Base-by-base conservation (phyloP, 2,797 vertebrate species). In the Emydoidea blandingii region DNA sequence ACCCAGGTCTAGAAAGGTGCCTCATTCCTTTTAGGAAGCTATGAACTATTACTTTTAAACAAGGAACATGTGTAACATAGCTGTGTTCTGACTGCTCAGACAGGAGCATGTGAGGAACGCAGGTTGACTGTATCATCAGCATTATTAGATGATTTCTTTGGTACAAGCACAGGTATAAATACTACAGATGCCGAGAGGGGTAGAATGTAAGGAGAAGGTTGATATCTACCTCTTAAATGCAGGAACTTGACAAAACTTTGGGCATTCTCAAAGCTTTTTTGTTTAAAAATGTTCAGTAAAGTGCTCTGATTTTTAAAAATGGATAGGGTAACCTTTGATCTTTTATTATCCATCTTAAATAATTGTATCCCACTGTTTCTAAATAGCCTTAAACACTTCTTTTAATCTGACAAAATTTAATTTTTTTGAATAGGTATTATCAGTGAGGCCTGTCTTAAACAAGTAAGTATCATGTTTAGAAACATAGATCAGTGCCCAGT, bases 371-470 rank as follows among this genome's bases (percentile, higher is more conserved):
- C 49, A 9, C 47, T 89, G 27, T 41, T 87, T 84, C 50, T 85
- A 49, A 95, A 34, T 56, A 84, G 34, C 44, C 23, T 91, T 94
- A 86, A 72, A 83, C 44, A 59, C 91, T 54, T 23, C 6, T 88
- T 80, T 88, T 90, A 5, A 7, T 44, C 86, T 56, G 47, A 37
- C 29, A n/a, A 74, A 96, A 90, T 94, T 86, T 31, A 21, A 80
- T 90, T 82, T 95, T 80, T 94, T 90, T 94, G 4, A 93, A 76
- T 97, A 99, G 98, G 97, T 98, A 44, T 92, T 99, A 53, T 98
- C 98, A n/a, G 97, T 98, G 94, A 91, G 95, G 87, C 98, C 98
- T 1, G 98, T 98, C 93, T 97, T 97, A 92, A 99, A 98, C 94
- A 93, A 96, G 98, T 99, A 98, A 98, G 98, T 98, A 94, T 54